Evolutionary conservation across 1,140 invertebrate species (phyloP).

Genomic region (Ganaspis sp.): DNA sequence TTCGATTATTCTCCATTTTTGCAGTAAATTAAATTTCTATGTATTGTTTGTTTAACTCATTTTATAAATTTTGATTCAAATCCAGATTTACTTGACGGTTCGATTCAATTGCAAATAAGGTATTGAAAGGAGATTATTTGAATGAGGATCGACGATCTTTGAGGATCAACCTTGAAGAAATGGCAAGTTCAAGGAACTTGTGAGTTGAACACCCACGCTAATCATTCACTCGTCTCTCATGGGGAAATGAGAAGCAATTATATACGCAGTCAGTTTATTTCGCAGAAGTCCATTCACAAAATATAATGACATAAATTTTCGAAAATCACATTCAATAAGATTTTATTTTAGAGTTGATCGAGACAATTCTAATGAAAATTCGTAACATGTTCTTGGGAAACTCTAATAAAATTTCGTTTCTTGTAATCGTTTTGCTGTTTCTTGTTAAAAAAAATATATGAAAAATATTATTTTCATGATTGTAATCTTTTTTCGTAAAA

Average conservation of each 20-base stretch:
- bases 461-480: no score
- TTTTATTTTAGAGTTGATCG: no score
- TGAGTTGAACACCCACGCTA: slow-evolving; percentile 38
- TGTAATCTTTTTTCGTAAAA: no score
- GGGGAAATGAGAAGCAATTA: neutral
- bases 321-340: neutral
- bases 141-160: slow-evolving; percentile 31
- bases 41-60: no score
- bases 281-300: slow-evolving; percentile 10
- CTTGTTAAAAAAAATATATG: no score
- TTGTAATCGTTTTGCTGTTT: no score
- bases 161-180: slow-evolving; percentile 41
- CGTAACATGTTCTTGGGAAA: neutral
- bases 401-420: no score
- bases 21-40: no score
- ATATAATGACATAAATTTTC: neutral
- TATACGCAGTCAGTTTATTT: neutral
- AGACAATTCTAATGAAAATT: no score
- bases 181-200: slow-evolving; percentile 45
- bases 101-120: neutral
- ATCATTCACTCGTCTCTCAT: slow-evolving; percentile 17
- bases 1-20: no score
- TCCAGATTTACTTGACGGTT: no score
- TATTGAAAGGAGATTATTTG: neutral
- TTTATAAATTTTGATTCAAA: no score